Base-by-base conservation (phyloP, 2,797 vertebrate species). In the Sebastes melanostomus region DNA sequence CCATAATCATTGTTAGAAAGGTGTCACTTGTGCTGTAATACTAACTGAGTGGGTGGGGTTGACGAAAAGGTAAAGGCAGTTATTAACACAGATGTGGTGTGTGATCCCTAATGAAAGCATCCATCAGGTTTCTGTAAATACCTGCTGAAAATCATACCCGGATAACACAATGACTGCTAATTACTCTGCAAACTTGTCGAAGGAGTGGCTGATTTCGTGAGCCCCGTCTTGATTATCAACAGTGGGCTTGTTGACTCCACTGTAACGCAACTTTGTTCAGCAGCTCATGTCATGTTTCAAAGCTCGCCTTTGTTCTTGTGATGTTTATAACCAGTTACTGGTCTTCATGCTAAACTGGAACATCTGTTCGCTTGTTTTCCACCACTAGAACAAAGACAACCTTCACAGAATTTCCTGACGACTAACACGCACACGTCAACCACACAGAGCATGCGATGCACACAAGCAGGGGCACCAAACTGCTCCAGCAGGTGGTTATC, bases 401-500 rank as follows among this genome's bases (percentile, higher is more conserved):
- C 75, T 78, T 88, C 66, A 80, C 69, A 59, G 18, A 84, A 83
- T 87, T 81, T 89, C 86, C 86, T 80, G 75, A 91, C 58, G 14
- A 71, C 63, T 77, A 68, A 77, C 71, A 67, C 25, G 14, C 81
- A 75, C 38, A 77, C 25, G 14, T 81, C 77, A 77, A 71, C 62
- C 50, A 75, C 30, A 46, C 68, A 81, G 42, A 86, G 27, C 50
- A 52, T 63, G 59, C 84, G 79, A 92, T 88, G 50, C 20, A 52
- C 20, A 77, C 24, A 80, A 27, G 30, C 8, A 34, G 60, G 8
- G 72, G 70, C 63, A 42, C 68, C 42, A 34, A 77, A 77, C 86
- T 34, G 81, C 81, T 88, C 81, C 76, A 85, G 87, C 93, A 94
- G 93, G 91, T 95, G 94, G 82, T 93, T 94, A 95, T 95, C 93